These are phyloP conservation scores for Polyodon spathula DNA, from an alignment of 2,113 vertebrate species.

Conservation along the genomic window DNA sequence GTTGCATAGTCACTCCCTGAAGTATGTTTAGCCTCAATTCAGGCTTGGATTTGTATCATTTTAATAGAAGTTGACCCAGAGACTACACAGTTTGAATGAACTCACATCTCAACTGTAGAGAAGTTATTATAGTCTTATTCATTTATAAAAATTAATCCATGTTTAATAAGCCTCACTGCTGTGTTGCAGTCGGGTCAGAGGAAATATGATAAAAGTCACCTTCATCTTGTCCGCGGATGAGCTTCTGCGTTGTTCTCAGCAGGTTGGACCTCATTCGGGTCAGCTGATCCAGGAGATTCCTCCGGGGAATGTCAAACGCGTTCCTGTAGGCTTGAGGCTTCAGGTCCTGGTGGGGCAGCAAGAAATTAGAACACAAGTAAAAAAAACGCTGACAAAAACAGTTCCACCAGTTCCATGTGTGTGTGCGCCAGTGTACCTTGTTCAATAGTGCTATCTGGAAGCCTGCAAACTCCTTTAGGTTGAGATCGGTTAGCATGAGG, in stretches of 20 bases:
- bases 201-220: too few species aligned
- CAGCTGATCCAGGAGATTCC: conserved; percentile 62
- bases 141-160: too few species aligned
- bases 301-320: conserved; percentile 69
- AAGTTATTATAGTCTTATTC: too few species aligned
- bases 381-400: conserved; percentile 10
- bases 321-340: conserved; percentile 69
- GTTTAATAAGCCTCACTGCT: too few species aligned
- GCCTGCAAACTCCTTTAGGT: conserved; percentile 71
- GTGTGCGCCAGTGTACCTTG: conserved; percentile 55
- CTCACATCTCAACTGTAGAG: too few species aligned
- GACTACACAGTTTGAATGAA: too few species aligned
- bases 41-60: too few species aligned
- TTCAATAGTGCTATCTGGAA: conserved; percentile 75
- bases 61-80: too few species aligned
- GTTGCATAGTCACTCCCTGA: too few species aligned
- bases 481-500: conserved; percentile 60
- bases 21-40: too few species aligned
- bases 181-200: too few species aligned
- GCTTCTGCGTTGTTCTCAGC: conserved; percentile 55
- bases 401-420: conserved; percentile 11
- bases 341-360: conserved; percentile 55
- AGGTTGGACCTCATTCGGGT: conserved; percentile 71
- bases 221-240: conserved; percentile 65
- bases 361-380: conserved; percentile 9